Conservation (phyloP, 2,113 vertebrate species). For the Myotis yumanensis region DNA sequence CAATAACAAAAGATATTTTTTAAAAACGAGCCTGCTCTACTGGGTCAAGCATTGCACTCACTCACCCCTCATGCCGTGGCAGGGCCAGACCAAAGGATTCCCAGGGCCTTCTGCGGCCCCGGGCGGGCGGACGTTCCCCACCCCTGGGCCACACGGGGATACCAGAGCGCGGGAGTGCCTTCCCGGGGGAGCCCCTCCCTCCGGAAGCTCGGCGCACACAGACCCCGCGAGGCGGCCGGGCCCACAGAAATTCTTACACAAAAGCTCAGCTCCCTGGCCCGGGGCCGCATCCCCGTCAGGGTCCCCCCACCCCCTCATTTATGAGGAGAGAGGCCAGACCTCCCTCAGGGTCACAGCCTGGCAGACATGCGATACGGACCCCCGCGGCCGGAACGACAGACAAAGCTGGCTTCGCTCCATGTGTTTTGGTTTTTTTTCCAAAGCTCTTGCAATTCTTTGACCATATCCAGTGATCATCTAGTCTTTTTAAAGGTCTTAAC, state of each 20-base stretch:
- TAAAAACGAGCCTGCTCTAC: no score
- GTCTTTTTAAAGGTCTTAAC: not conserved
- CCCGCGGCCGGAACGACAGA: not conserved
- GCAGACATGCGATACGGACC: not conserved
- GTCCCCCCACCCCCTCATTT: not conserved
- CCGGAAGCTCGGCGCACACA: not conserved
- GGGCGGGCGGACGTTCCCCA: no score
- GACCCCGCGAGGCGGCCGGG: not conserved
- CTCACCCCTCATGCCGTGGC: no score
- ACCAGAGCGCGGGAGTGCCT: not conserved
- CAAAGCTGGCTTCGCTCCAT: not conserved
- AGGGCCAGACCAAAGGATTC: no score
- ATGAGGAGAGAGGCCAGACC: not conserved
- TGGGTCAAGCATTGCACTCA: no score
- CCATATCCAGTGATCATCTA: not conserved
- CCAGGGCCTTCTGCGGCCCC: no score
- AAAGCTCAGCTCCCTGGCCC: not conserved
- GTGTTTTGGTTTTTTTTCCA: not conserved
- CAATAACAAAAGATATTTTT: no score
- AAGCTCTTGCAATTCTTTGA: not conserved
- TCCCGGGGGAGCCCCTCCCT: not conserved
- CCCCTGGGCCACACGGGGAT: no score
- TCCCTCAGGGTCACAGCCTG: not conserved
- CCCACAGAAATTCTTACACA: not conserved
- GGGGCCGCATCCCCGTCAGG: not conserved